These are phyloP conservation scores for Coecobrya sp. DNA, from an alignment of 2,888 invertebrate genomes.

Conservation along the genomic window DNA sequence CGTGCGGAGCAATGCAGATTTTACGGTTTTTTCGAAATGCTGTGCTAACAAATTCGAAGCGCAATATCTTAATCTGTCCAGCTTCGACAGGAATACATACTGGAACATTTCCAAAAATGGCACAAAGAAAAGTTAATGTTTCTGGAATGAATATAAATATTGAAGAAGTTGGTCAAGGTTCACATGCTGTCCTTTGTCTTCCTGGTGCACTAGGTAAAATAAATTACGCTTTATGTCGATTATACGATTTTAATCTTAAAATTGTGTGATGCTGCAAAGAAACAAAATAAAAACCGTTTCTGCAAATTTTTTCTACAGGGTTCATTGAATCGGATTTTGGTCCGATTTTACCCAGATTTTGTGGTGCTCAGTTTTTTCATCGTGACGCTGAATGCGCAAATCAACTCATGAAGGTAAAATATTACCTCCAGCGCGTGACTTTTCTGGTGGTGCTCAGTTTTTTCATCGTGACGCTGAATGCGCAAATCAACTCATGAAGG, in stretches of 20 bases:
- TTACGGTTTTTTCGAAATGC: too few species aligned
- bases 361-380: constrained; percentile 90
- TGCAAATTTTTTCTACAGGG: constrained; percentile 56
- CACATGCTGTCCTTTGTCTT: constrained; percentile 91
- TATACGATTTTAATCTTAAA: too few species aligned
- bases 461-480: constrained; percentile 92
- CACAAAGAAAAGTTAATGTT: constrained; percentile 80
- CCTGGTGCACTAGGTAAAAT: constrained; percentile 92
- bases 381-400: constrained; percentile 92
- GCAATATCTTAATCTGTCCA: background rate
- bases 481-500: constrained; percentile 92
- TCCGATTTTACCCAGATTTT: constrained; percentile 88
- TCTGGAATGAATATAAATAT: constrained; percentile 89
- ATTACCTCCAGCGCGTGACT: constrained; percentile 93
- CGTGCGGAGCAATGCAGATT: too few species aligned
- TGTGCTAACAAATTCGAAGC: background rate
- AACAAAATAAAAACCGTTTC: too few species aligned
- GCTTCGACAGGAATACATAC: background rate
- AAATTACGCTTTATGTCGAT: too few species aligned
- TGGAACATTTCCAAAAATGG: background rate
- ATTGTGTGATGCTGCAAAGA: too few species aligned
- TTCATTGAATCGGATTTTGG: constrained; percentile 84
- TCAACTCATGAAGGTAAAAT: constrained; percentile 94
- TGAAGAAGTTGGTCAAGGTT: constrained; percentile 87
- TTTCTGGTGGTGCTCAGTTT: constrained; percentile 90